Percentiles rank a stretch among this genome's conserved stretches.
These are phyloP conservation scores for Meloidogyne hapla DNA, from an alignment of 1,140 invertebrate genomes.

Conservation along the genomic window DNA sequence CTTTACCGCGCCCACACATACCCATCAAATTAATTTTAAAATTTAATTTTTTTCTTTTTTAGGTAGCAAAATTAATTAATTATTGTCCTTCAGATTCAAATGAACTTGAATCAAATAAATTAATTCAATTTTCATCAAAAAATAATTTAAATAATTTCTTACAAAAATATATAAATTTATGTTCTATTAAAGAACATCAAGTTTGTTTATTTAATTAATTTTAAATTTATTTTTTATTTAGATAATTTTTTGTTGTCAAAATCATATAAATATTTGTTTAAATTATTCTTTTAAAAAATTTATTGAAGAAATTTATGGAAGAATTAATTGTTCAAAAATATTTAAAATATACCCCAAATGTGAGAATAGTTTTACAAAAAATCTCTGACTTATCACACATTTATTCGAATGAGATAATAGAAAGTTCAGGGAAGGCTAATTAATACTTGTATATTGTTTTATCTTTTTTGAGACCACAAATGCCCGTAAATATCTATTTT, in stretches of 20 bases:
- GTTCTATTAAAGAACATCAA: conserved; percentile 7
- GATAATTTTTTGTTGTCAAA: neutral
- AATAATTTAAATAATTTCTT: conserved; percentile 4
- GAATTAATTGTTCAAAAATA: neutral
- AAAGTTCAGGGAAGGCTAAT: too few relatives aligned
- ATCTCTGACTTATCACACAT: too few relatives aligned
- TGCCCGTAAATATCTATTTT: too few relatives aligned
- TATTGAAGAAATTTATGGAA: neutral
- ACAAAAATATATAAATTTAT: conserved; percentile 5
- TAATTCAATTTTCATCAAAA: neutral
- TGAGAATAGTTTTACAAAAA: neutral
- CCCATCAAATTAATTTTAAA: too few relatives aligned
- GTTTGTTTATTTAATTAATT: neutral
- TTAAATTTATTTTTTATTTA: neutral
- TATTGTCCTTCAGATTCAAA: conserved; percentile 21
- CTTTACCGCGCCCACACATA: neutral
- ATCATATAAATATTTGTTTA: neutral
- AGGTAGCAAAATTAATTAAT: conserved; percentile 21
- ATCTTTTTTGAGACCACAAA: too few relatives aligned
- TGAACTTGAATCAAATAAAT: neutral
- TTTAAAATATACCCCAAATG: neutral
- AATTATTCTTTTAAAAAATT: neutral
- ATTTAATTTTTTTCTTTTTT: neutral
- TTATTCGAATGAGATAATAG: too few relatives aligned
- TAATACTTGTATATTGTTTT: too few relatives aligned